Evolutionary conservation across 23 tunicate genomes (phyloP), one percentile per base, ranked within the genome.

Genomic region (Trididemnum miniatum): DNA sequence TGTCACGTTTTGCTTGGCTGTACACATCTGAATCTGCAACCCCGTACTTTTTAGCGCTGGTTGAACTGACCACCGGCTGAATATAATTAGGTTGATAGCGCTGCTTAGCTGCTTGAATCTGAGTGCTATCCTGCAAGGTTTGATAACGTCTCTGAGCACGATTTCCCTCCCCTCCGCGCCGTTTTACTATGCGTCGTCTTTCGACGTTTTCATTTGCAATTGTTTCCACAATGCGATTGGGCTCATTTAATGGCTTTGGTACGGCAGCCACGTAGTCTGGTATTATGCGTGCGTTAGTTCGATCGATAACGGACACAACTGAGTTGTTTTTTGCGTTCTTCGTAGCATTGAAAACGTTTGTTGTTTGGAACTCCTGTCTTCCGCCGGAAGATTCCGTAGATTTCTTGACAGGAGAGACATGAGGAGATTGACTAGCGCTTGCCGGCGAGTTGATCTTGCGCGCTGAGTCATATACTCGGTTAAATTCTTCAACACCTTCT

Each of bases 401-500:
- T n/a, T n/a, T n/a, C n/a, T n/a, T n/a, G n/a, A n/a, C n/a, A n/a
- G n/a, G n/a, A n/a, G n/a, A n/a, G n/a, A n/a, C n/a, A n/a, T n/a
- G n/a, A n/a, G n/a, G n/a, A n/a, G n/a, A n/a, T n/a, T n/a, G n/a
- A n/a, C n/a, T n/a, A n/a, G n/a, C n/a, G n/a, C n/a, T n/a, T n/a
- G n/a, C n/a, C n/a, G n/a, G n/a, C n/a, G n/a, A n/a, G n/a, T n/a
- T n/a, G n/a, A 12, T 22, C 26, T 77, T 54, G 2, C 5, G 2
- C 1, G 44, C 27, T 22, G 82, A 77, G 30, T 77, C 54, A 32
- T 57, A 77, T 7, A 57, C 31, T 31, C 31, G 12, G 2, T 74
- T 31, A 74, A 74, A 74, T 74, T 74, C 79, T 24, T 74, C 79
- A 12, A 39, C 79, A 9, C 79, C 79, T 74, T 74, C 79, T 5